phyloP scores from a whole-genome alignment of 2,113 vertebrate genomes.

The Willisornis vidua region DNA sequence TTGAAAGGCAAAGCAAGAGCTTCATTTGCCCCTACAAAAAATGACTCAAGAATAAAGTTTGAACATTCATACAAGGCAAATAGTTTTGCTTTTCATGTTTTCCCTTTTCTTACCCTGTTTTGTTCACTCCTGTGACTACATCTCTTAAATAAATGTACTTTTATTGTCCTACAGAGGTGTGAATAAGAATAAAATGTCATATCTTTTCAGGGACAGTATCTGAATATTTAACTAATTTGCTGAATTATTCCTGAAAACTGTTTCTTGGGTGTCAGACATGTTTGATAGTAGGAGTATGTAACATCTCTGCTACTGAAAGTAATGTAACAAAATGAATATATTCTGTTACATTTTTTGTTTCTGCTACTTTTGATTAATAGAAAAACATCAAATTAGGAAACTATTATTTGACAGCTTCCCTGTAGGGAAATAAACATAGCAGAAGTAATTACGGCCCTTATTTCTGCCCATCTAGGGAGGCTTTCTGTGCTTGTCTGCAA shows the following conservation, averaged over 20 bases:
- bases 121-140: neutral
- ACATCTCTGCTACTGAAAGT: neutral
- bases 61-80: neutral
- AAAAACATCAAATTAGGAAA: neutral
- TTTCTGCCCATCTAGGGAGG: neutral
- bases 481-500: neutral
- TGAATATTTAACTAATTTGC: neutral
- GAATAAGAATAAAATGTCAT: neutral
- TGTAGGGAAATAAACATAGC: neutral
- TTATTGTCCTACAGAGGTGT: neutral
- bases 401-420: neutral
- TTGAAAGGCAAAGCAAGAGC: neutral
- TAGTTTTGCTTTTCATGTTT: neutral
- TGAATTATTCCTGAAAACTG: neutral
- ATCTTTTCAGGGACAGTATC: neutral
- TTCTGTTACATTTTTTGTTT: neutral
- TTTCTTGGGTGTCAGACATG: neutral
- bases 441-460: neutral
- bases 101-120: neutral
- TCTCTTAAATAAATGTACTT: neutral
- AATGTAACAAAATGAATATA: neutral
- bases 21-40: neutral
- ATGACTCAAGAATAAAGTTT: neutral
- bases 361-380: neutral
- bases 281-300: neutral